These are phyloP conservation scores for Poecilia latipinna DNA, from an alignment of 2,113 vertebrate species.

Conservation along the genomic window DNA sequence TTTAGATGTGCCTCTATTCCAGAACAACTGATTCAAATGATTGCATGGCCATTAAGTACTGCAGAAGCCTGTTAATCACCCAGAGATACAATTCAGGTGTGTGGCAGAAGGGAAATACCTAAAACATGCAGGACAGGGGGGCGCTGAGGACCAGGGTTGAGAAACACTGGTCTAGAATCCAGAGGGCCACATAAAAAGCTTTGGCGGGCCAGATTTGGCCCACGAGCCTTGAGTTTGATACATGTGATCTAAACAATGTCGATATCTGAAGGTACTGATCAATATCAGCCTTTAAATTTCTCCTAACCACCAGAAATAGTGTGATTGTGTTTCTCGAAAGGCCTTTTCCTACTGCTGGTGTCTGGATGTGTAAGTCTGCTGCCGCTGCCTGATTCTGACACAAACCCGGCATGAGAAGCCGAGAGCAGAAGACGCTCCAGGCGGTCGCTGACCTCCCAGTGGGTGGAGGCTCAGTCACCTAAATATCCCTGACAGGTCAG, in stretches of 20 bases:
- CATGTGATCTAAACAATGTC: slow-evolving; percentile 9
- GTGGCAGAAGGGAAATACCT: too few relatives aligned
- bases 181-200: too few relatives aligned
- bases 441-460: slow-evolving; percentile 7
- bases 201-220: too few relatives aligned
- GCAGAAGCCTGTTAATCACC: too few relatives aligned
- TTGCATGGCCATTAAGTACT: too few relatives aligned
- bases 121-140: too few relatives aligned
- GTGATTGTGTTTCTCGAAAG: neutral
- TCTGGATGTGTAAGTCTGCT: neutral
- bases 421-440: slow-evolving; percentile 22
- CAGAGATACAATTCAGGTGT: too few relatives aligned
- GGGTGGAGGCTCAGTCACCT: slow-evolving; percentile 8
- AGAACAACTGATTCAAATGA: too few relatives aligned
- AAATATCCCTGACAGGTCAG: slow-evolving; percentile 35
- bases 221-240: too few relatives aligned
- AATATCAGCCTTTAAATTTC: neutral
- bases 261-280: slow-evolving; percentile 2
- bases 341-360: neutral
- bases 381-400: neutral
- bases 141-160: too few relatives aligned
- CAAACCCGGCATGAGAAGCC: slow-evolving; percentile 15
- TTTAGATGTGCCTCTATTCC: too few relatives aligned
- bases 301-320: slow-evolving; percentile 1
- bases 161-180: too few relatives aligned